Conservation (phyloP, 2,888 invertebrate genomes). For the Eupithecia subfuscata region DNA sequence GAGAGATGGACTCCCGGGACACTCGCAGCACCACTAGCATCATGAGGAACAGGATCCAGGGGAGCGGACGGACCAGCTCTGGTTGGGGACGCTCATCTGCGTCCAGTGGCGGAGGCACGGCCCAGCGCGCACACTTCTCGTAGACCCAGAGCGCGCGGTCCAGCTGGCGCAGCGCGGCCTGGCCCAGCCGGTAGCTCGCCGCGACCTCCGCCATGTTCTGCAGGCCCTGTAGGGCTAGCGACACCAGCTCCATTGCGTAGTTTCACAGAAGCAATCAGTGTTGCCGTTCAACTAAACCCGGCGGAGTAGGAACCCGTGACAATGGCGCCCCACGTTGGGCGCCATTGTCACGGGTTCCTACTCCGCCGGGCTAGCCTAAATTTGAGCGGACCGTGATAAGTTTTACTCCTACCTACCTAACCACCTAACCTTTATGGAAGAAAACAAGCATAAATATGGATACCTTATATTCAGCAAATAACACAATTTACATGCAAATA, state of each 20-base stretch:
- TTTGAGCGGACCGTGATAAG: too few species aligned
- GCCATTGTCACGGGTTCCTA: too few species aligned
- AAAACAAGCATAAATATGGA: too few species aligned
- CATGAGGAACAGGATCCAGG: slow-evolving; percentile 83
- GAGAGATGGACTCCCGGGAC: slow-evolving; percentile 73
- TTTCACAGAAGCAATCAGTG: too few species aligned
- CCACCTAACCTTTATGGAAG: too few species aligned
- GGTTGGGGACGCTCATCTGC: slow-evolving; percentile 78
- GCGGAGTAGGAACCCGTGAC: too few species aligned
- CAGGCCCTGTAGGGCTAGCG: slow-evolving; percentile 65
- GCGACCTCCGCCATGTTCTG: slow-evolving; percentile 69
- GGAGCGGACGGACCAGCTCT: slow-evolving; percentile 82
- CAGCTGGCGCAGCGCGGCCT: slow-evolving; percentile 68
- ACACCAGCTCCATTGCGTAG: slow-evolving; percentile 74
- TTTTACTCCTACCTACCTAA: too few species aligned
- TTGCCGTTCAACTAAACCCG: too few species aligned
- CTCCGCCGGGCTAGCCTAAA: too few species aligned
- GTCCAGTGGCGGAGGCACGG: slow-evolving; percentile 79
- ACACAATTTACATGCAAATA: too few species aligned
- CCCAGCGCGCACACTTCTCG: slow-evolving; percentile 84
- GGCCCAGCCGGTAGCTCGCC: slow-evolving; percentile 77
- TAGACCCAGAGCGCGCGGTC: slow-evolving; percentile 81
- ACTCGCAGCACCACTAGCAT: slow-evolving; percentile 75
- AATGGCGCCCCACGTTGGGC: too few species aligned
- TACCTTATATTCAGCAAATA: too few species aligned